These are phyloP conservation scores for Episyrphus balteatus DNA, from an alignment of 1,140 invertebrate species.

Conservation along the genomic window DNA sequence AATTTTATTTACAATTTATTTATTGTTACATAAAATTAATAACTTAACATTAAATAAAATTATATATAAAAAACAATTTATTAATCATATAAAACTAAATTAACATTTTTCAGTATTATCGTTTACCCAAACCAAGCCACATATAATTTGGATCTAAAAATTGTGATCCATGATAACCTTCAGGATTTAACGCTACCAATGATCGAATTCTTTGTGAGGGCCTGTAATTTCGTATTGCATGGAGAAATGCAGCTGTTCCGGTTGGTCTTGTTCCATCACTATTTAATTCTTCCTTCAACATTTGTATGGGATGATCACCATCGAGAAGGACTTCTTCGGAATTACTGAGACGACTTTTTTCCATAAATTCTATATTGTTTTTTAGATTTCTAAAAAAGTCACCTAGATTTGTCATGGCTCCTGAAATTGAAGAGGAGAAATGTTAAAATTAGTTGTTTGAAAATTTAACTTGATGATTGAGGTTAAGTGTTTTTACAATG, in stretches of 20 bases:
- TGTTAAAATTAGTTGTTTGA: too few relatives aligned
- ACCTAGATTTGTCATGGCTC: conserved; percentile 32
- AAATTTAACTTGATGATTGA: too few relatives aligned
- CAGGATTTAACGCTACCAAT: conserved; percentile 28
- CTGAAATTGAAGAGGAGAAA: conserved; percentile 12
- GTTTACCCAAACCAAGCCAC: conserved; percentile 37
- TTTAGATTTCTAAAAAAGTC: conserved; percentile 30
- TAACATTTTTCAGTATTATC: neutral
- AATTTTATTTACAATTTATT: too few relatives aligned
- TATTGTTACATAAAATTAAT: too few relatives aligned
- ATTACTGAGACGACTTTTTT: conserved; percentile 19
- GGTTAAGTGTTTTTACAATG: too few relatives aligned
- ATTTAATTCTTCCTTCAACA: conserved; percentile 1
- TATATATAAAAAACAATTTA: neutral
- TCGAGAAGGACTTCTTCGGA: conserved; percentile 20
- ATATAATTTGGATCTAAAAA: conserved; percentile 34
- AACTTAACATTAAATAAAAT: neutral
- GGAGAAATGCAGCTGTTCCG: conserved; percentile 4
- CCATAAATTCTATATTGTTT: conserved; percentile 26
- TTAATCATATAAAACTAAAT: neutral
- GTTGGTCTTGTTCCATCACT: neutral
- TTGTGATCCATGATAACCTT: conserved; percentile 31
- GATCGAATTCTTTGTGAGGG: conserved; percentile 32
- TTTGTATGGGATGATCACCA: conserved; percentile 20
- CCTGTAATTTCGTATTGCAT: conserved; percentile 18